A percentile compares a stretch with the other conserved stretches of the same genome.
Conservation (phyloP, 2,888 invertebrate species). For the Sminthurinus aureus region DNA sequence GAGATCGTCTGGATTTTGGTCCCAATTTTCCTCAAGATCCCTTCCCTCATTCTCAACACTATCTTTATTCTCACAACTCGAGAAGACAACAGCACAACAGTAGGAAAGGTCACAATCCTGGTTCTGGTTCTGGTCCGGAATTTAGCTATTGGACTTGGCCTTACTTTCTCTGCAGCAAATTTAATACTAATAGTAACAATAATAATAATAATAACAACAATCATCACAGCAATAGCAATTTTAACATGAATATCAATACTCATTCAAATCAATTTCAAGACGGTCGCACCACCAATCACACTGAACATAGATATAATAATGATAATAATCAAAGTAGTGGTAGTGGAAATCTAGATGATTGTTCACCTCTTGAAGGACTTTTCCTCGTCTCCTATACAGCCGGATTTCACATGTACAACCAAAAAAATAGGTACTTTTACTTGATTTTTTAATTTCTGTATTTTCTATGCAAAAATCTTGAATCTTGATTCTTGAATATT, state of each 20-base stretch:
- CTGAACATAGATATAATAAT: background rate
- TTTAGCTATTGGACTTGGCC: constrained; percentile 52
- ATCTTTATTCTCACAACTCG: no score
- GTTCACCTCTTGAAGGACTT: constrained; percentile 20
- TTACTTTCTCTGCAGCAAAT: constrained; percentile 50
- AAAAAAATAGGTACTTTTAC: constrained; percentile 41
- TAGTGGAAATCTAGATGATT: background rate
- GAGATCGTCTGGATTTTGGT: no score
- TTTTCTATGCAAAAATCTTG: no score
- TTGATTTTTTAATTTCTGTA: no score
- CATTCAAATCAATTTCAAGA: background rate
- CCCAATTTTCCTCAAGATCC: background rate
- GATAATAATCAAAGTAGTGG: background rate
- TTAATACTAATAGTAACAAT: background rate
- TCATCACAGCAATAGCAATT: background rate
- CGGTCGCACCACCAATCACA: background rate
- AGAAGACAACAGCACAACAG: background rate
- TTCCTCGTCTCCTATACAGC: constrained; percentile 54
- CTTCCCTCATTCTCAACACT: background rate
- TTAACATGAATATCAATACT: background rate
- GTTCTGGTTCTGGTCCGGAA: constrained; percentile 10
- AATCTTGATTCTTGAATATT: no score
- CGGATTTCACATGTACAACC: constrained; percentile 50
- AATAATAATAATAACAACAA: background rate
- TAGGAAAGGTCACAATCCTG: background rate